A percentile compares a stretch with the other conserved stretches of the same genome.
Conservation (phyloP, 92 coral and sea anemone genomes). For the Plumapathes pennacea region DNA sequence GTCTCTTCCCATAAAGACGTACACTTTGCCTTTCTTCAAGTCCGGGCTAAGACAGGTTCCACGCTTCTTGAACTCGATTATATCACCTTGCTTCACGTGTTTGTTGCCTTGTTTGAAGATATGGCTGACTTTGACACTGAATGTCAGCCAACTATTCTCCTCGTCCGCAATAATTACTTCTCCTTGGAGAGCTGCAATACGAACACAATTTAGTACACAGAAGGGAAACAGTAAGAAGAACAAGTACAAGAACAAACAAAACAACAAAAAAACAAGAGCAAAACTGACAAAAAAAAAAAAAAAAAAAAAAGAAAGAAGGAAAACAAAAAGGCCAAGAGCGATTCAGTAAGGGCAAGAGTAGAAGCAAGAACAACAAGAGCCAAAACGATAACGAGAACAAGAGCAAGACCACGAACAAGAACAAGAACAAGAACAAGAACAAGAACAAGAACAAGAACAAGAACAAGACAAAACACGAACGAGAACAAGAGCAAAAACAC, state of each 20-base stretch:
- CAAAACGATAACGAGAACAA: too few relatives aligned
- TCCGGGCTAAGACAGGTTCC: constrained; percentile 67
- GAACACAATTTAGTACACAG: too few relatives aligned
- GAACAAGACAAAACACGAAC: too few relatives aligned
- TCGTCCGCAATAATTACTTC: constrained; percentile 66
- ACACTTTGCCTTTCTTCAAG: constrained; percentile 30
- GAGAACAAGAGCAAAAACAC: too few relatives aligned
- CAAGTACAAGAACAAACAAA: background rate
- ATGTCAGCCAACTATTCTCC: constrained; percentile 25
- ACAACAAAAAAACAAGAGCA: background rate
- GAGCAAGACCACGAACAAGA: too few relatives aligned
- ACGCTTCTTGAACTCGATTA: constrained; percentile 49
- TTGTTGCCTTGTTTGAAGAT: constrained; percentile 60
- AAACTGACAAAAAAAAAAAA: background rate
- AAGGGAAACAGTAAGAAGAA: constrained; percentile 41
- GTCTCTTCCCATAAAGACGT: constrained; percentile 75
- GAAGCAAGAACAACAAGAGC: too few relatives aligned
- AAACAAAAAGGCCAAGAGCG: too few relatives aligned
- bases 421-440: too few relatives aligned
- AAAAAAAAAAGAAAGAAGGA: background rate
- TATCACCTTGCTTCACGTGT: constrained; percentile 1
- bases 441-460: too few relatives aligned
- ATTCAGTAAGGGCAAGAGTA: too few relatives aligned
- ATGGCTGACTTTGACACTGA: constrained; percentile 33
- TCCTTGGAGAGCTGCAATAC: constrained; percentile 64